A percentile compares a stretch with the other conserved stretches of the same genome.
phyloP scores from a whole-genome alignment of 2,888 invertebrate species.

The Dryobotodes eremita region DNA sequence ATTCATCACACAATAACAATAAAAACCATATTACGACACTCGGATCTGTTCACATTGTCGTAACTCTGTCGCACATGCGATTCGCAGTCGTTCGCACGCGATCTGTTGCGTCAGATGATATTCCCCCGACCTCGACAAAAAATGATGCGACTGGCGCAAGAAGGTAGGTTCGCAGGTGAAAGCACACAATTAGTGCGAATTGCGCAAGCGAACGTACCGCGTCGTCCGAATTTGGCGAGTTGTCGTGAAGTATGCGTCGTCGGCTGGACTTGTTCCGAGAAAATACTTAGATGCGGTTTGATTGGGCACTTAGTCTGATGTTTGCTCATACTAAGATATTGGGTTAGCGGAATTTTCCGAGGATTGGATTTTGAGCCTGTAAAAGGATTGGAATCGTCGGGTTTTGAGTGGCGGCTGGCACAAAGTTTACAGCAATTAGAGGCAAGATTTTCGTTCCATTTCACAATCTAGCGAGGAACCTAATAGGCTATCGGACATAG shows the following conservation, averaged over 20 bases:
- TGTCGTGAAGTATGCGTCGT: constrained; percentile 61
- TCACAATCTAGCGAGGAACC: background rate
- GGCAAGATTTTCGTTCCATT: background rate
- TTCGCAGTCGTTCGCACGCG: constrained; percentile 62
- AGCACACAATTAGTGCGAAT: constrained; percentile 76
- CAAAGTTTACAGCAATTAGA: background rate
- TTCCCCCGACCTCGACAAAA: constrained; percentile 67
- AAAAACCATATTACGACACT: constrained; percentile 55
- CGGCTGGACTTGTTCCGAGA: constrained; percentile 61
- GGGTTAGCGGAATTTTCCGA: constrained; percentile 48
- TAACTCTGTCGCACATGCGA: constrained; percentile 63
- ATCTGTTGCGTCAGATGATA: constrained; percentile 61
- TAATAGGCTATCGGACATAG: background rate
- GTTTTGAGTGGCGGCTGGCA: constrained; percentile 6
- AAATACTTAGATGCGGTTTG: constrained; percentile 43
- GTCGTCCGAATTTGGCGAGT: constrained; percentile 68
- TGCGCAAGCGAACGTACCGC: constrained; percentile 67
- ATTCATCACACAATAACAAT: constrained; percentile 56
- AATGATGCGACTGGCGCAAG: constrained; percentile 75
- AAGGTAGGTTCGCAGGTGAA: constrained; percentile 73
- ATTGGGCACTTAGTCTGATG: constrained; percentile 32
- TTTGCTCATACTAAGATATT: constrained; percentile 38
- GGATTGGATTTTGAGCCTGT: background rate
- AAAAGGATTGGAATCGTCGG: constrained; percentile 20
- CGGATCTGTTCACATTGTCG: constrained; percentile 56